Evolutionary conservation across 2,113 vertebrate genomes (phyloP).

Genomic region (Chloroceryle aenea): DNA sequence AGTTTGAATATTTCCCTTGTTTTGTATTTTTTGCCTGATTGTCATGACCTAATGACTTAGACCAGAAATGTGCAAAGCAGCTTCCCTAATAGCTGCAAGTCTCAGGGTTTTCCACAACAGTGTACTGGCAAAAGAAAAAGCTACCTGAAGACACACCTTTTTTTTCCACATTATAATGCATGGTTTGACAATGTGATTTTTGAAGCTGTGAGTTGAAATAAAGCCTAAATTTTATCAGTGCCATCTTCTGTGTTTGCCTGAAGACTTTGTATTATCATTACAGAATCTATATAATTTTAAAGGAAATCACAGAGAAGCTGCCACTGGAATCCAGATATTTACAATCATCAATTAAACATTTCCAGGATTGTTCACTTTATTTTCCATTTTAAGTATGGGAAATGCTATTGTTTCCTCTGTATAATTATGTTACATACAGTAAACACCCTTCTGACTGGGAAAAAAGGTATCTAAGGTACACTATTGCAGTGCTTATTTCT

Average conservation of each 20-base stretch:
- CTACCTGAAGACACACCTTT: background rate
- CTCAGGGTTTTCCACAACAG: background rate
- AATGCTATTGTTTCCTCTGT: background rate
- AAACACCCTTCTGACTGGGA: background rate
- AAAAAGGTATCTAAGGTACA: background rate
- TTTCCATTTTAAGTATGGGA: background rate
- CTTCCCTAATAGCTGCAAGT: rapidly evolving
- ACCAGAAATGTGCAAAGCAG: background rate
- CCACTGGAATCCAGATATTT: background rate
- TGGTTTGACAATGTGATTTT: background rate
- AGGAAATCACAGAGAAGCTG: background rate
- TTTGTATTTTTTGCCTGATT: background rate
- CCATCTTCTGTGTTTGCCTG: background rate
- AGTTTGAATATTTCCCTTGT: background rate
- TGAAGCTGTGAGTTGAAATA: background rate
- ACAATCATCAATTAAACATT: background rate
- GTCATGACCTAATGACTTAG: background rate
- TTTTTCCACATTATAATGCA: background rate
- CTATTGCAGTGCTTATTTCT: background rate
- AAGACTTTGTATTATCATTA: background rate
- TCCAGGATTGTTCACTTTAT: background rate
- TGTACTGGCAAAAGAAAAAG: background rate
- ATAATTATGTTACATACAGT: background rate
- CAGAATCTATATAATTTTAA: background rate
- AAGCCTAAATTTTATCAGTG: background rate